Percentiles rank a stretch among this genome's conserved stretches.
phyloP scores from a whole-genome alignment of 2,888 invertebrate genomes.

The Lithophane ornitopus region DNA sequence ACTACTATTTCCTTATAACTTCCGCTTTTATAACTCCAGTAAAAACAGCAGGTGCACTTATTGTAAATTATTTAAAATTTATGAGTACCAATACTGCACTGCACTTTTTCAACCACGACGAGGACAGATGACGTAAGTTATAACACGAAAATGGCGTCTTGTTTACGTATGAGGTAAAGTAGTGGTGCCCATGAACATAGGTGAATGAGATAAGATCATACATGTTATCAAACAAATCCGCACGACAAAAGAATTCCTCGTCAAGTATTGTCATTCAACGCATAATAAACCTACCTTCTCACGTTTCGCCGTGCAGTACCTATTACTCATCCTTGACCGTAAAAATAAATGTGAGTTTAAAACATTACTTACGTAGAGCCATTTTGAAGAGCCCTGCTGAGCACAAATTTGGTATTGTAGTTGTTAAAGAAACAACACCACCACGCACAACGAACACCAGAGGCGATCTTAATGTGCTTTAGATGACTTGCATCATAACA shows the following conservation, averaged over 20 bases:
- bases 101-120: conserved; percentile 18
- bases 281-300: conserved; percentile 72
- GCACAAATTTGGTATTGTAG: conserved; percentile 34
- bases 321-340: conserved; percentile 83
- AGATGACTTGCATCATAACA: conserved; percentile 70
- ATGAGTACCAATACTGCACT: conserved; percentile 11
- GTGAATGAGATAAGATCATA: conserved; percentile 52
- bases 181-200: conserved; percentile 56
- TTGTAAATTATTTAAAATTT: conserved; percentile 37
- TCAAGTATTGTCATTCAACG: conserved; percentile 69
- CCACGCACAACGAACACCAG: conserved; percentile 41
- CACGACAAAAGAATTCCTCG: conserved; percentile 71
- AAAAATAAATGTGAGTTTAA: conserved; percentile 71
- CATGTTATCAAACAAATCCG: conserved; percentile 61
- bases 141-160: conserved; percentile 12
- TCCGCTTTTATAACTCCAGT: conserved; percentile 42
- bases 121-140: conserved; percentile 37
- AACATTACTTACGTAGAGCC: conserved; percentile 57
- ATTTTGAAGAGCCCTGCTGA: conserved; percentile 63
- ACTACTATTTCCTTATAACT: conserved; percentile 57
- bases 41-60: conserved; percentile 39
- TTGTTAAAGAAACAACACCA: conserved; percentile 50
- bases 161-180: conserved; percentile 27
- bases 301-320: conserved; percentile 67
- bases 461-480: conserved; percentile 58